A percentile compares a stretch with the other conserved stretches of the same genome.
These are phyloP conservation scores for Echiichthys vipera DNA, from an alignment of 2,797 vertebrate genomes.

Conservation along the genomic window DNA sequence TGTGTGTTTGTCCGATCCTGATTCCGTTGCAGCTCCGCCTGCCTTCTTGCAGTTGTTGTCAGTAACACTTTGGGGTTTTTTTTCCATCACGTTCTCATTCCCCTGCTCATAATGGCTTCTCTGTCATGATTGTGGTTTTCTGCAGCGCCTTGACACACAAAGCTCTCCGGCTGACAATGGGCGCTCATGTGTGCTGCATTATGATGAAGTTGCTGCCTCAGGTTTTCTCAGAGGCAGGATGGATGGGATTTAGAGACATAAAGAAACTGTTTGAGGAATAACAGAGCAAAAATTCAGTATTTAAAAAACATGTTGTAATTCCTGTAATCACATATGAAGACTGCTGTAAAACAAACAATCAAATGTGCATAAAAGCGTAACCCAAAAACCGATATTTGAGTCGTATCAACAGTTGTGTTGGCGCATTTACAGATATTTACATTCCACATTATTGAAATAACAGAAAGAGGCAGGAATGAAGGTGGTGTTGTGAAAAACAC, in stretches of 20 bases:
- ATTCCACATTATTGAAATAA: constrained; percentile 2
- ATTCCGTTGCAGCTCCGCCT: constrained; percentile 39
- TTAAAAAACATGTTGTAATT: neutral
- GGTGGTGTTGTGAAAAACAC: neutral
- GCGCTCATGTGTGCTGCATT: constrained; percentile 72
- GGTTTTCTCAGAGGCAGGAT: constrained; percentile 31
- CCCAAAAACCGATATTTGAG: too few species aligned
- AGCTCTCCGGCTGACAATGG: constrained; percentile 65
- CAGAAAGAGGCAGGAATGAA: neutral
- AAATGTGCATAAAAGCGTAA: neutral
- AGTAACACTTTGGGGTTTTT: constrained; percentile 46
- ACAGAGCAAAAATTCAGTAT: neutral
- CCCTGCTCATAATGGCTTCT: constrained; percentile 68
- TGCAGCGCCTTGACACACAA: constrained; percentile 65
- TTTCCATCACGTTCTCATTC: constrained; percentile 63
- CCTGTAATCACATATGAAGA: neutral
- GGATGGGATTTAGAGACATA: constrained; percentile 3
- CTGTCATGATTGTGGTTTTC: constrained; percentile 75
- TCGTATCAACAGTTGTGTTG: neutral
- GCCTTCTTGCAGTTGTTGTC: constrained; percentile 51
- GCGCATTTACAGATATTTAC: neutral
- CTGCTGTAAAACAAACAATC: neutral
- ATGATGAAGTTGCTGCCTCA: constrained; percentile 63
- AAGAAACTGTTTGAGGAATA: neutral
- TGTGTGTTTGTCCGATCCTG: constrained; percentile 36